Evolutionary conservation across 1,140 invertebrate species (phyloP), one percentile per base, ranked within the genome.

Genomic region (Zaprionus taronus): DNA sequence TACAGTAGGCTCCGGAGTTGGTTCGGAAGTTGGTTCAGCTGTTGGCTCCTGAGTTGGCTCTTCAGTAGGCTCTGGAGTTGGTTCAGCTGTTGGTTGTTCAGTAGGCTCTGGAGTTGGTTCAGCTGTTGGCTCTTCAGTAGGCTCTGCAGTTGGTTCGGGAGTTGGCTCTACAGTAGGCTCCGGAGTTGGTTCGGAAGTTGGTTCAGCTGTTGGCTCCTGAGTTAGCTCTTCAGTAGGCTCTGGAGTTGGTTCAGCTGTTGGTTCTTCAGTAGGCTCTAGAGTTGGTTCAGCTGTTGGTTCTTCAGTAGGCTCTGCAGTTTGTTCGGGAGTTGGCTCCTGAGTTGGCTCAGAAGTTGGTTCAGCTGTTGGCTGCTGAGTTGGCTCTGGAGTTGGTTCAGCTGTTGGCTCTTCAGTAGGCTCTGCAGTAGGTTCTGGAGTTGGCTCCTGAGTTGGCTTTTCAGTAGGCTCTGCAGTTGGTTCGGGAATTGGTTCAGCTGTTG

Each of bases 401-500:
- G 57, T 55, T 22, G 7, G 34, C 0, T 14, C 22, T 1, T 53
- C 31, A 47, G 72, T 61, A 7, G 44, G 44, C 1, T 47, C 44
- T 0, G 2, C 1, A 12, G 44, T 9, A 0, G 44, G 44, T 17
- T 49, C 44, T 3, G 17, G 6, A 47, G 44, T 17, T 2, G 47
- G 47, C 3, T 49, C 47, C 2, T 5, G 1, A 1, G 47, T 9
- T 15, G 36, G 36, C 2, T 49, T 20, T 0, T 17, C 17, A 22
- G 47, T 20, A 9, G 44, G 44, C 1, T 49, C 44, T 4, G 7
- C 0, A 1, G 44, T 11, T n/a, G 44, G 44, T 4, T 15, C 38
- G 0, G 0, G 0, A n/a, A 15, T n/a, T 3, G 11, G 44, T 4
- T 15, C 38, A 0, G 4, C 4, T 0, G 38, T 15, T 2, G 44